Evolutionary conservation across 2,113 vertebrate species (phyloP).

Genomic region (Catharus minimus): DNA sequence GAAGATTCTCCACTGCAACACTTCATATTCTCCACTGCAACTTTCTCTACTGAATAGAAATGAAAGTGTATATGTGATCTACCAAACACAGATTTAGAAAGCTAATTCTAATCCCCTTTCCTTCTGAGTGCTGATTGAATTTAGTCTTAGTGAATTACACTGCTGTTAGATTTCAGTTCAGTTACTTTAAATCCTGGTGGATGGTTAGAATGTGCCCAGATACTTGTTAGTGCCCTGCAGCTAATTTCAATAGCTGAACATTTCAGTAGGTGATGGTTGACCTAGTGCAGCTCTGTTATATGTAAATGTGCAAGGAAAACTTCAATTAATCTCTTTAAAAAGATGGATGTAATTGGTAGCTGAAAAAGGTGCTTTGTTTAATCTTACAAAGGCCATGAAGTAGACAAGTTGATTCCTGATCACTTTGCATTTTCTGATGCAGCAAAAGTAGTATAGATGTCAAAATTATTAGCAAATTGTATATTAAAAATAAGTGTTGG

Average conservation of each 20-base stretch:
- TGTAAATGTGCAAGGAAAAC: not conserved
- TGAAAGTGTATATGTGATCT: not conserved
- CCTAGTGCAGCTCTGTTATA: not conserved
- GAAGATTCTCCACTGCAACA: not conserved
- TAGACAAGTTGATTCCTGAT: not conserved
- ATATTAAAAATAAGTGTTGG: not conserved
- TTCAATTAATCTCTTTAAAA: not conserved
- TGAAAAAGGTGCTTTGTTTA: not conserved
- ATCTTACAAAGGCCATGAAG: not conserved
- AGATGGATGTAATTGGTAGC: not conserved
- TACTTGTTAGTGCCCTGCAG: not conserved
- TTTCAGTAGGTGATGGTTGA: not conserved
- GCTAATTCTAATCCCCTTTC: conserved; percentile 9
- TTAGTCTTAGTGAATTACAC: not conserved
- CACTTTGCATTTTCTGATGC: not conserved
- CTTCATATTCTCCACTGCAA: not conserved
- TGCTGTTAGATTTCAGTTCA: not conserved
- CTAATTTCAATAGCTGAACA: not conserved
- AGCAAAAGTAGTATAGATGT: not conserved
- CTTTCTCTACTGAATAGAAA: not conserved
- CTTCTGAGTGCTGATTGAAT: not conserved
- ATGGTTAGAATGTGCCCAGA: not conserved
- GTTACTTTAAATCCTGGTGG: not conserved
- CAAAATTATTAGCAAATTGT: not conserved
- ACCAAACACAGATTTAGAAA: not conserved